phyloP scores from a whole-genome alignment of 2,797 vertebrate species.

The Linurgus olivaceus region DNA sequence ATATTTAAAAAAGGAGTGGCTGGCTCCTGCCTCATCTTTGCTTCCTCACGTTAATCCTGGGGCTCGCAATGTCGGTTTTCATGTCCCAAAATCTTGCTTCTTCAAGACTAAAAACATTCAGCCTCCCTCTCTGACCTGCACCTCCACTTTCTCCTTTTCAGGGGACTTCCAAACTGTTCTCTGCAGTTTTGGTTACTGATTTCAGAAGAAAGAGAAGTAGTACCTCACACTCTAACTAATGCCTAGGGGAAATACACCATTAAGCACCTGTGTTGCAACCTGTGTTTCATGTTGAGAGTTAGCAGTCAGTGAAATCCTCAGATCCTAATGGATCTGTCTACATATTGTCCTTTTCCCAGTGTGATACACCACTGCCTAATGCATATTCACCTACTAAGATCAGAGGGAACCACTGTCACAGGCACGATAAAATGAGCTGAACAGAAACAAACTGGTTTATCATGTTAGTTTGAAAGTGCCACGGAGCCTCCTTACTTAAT shows the following conservation, averaged over 20 bases:
- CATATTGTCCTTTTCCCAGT: not conserved
- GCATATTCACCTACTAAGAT: not conserved
- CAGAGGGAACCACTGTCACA: not conserved
- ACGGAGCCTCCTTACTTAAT: slow-evolving; percentile 79
- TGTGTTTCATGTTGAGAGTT: not conserved
- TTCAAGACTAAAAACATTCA: not conserved
- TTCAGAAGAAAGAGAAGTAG: not conserved
- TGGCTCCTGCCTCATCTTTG: not conserved
- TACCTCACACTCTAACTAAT: not conserved
- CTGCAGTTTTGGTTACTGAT: not conserved
- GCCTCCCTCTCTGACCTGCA: not conserved
- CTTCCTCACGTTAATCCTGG: not conserved
- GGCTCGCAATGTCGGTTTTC: fast-evolving
- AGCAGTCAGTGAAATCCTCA: not conserved
- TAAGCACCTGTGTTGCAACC: fast-evolving
- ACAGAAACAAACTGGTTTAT: not conserved
- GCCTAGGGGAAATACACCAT: not conserved
- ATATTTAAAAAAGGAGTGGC: not conserved
- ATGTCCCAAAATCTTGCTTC: not conserved
- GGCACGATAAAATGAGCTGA: not conserved
- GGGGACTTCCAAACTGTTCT: not conserved
- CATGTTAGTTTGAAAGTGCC: too few species aligned
- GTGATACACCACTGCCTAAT: not conserved
- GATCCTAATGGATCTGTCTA: fast-evolving
- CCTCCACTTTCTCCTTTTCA: not conserved